These are phyloP conservation scores for Parnassius smintheus DNA, from an alignment of 2,888 invertebrate genomes.

Conservation along the genomic window DNA sequence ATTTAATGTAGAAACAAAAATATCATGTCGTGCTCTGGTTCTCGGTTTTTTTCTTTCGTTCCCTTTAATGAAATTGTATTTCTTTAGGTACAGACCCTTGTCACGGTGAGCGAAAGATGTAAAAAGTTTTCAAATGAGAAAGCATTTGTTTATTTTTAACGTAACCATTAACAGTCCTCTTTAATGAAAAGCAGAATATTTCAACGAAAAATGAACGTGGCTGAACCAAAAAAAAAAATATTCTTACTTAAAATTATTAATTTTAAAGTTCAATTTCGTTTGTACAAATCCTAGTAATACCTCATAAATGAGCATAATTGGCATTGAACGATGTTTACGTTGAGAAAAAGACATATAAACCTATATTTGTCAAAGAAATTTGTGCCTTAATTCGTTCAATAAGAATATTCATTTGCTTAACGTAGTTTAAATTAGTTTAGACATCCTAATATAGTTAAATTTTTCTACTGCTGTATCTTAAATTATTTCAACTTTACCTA, in stretches of 20 bases:
- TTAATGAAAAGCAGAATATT: constrained; percentile 14
- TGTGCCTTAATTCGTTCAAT: background rate
- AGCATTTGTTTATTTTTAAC: constrained; percentile 16
- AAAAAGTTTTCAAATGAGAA: constrained; percentile 17
- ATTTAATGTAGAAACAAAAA: too few relatives aligned
- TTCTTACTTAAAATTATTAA: background rate
- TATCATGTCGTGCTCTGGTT: too few relatives aligned
- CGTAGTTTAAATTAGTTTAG: constrained; percentile 7
- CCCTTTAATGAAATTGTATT: background rate
- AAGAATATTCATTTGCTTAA: background rate
- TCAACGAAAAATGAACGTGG: constrained; percentile 2
- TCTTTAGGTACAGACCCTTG: background rate
- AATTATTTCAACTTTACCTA: background rate
- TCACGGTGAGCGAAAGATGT: background rate
- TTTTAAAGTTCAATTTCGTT: background rate
- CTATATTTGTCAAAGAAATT: constrained; percentile 6
- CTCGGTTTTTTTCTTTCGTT: too few relatives aligned
- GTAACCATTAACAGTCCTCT: constrained; percentile 18
- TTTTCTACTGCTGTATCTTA: constrained; percentile 4
- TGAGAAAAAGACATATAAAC: background rate
- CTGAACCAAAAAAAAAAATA: background rate
- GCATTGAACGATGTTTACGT: background rate
- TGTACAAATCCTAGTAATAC: background rate
- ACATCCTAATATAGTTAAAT: constrained; percentile 6
- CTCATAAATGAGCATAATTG: constrained; percentile 18